phyloP scores from a whole-genome alignment of 2,113 vertebrate genomes.

The Amblyornis subalaris region DNA sequence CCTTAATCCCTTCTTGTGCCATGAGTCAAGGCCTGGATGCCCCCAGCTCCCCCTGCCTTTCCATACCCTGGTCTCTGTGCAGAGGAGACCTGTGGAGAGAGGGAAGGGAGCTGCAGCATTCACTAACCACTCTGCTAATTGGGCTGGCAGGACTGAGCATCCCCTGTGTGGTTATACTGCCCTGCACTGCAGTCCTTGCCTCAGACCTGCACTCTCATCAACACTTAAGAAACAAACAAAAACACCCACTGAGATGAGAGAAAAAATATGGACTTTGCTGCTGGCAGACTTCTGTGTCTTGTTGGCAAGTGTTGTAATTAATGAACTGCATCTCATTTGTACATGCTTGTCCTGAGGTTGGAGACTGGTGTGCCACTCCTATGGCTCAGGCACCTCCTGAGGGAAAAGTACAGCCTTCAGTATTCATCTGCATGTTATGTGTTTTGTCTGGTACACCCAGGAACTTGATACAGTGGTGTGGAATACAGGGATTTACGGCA shows the following conservation, averaged over 20 bases:
- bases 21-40: neutral
- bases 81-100: neutral
- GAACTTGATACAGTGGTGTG: neutral
- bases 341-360: neutral
- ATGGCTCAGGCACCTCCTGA: neutral
- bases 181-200: neutral
- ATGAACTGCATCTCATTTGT: neutral
- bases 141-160: neutral
- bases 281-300: neutral
- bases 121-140: neutral
- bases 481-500: neutral
- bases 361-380: neutral
- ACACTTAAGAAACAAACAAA: neutral
- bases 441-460: neutral
- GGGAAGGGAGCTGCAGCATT: neutral
- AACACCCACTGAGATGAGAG: neutral
- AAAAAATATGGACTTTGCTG: neutral
- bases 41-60: neutral
- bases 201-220: neutral
- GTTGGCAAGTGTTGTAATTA: neutral
- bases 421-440: neutral
- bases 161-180: neutral
- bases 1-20: neutral
- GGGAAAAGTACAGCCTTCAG: neutral
- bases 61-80: accelerated